Evolutionary conservation across 2,113 vertebrate genomes (phyloP).

Genomic region (Lates calcarifer): DNA sequence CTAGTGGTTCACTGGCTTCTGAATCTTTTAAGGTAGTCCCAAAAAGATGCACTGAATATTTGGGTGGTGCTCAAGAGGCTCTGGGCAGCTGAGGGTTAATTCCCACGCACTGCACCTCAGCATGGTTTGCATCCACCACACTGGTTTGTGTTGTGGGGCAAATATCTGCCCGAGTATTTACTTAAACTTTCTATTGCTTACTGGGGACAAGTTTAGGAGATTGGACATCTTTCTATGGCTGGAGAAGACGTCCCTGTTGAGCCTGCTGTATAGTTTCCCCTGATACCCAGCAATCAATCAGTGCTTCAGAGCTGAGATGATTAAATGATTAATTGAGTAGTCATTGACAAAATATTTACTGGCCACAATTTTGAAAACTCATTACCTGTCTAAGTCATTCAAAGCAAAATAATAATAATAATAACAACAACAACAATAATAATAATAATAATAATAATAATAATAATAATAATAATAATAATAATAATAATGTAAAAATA

Average conservation of each 20-base stretch:
- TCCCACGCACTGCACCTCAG: constrained; percentile 56
- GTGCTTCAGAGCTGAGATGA: too few species aligned
- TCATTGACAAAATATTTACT: too few species aligned
- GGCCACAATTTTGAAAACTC: too few species aligned
- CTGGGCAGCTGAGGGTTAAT: constrained; percentile 72
- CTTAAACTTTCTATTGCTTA: background rate
- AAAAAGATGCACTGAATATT: constrained; percentile 37
- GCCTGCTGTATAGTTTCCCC: background rate
- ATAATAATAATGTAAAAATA: too few species aligned
- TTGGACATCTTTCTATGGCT: background rate
- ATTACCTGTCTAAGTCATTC: too few species aligned
- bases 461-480: too few species aligned
- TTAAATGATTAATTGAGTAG: too few species aligned
- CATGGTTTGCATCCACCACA: constrained; percentile 6
- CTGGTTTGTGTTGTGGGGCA: constrained; percentile 13
- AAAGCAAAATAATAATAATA: too few species aligned
- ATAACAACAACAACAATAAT: too few species aligned
- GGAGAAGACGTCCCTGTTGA: background rate
- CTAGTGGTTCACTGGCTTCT: constrained; percentile 68
- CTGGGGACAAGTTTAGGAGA: background rate
- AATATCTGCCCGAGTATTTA: background rate
- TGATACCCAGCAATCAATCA: background rate
- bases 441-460: too few species aligned
- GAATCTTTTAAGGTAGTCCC: constrained; percentile 77
- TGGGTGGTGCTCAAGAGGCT: background rate